Evolutionary conservation across 2,888 invertebrate genomes (phyloP).

Genomic region (Diplolepis rosae): DNA sequence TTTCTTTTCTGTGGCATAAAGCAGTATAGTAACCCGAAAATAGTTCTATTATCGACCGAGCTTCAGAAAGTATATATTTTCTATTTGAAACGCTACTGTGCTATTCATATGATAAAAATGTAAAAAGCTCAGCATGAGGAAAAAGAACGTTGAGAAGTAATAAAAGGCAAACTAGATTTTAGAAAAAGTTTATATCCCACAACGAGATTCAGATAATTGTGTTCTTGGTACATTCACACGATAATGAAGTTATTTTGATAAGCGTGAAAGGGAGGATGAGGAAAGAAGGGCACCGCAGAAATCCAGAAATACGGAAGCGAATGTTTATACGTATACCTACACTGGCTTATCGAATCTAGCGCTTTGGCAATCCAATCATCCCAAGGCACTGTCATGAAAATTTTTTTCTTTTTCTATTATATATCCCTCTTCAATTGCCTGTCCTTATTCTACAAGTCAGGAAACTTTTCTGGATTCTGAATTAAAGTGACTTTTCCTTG

Average conservation of each 20-base stretch:
- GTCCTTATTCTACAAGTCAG: constrained; percentile 55
- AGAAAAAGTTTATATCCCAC: constrained; percentile 57
- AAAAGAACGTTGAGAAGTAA: constrained; percentile 26
- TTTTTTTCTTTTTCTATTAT: constrained; percentile 68
- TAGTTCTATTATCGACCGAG: neutral
- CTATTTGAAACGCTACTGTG: neutral
- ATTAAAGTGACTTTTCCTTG: constrained; percentile 52
- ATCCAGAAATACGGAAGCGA: constrained; percentile 7
- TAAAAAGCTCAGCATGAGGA: neutral
- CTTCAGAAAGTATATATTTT: constrained; percentile 3
- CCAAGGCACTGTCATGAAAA: constrained; percentile 69
- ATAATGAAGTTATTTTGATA: constrained; percentile 67
- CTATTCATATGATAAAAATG: neutral
- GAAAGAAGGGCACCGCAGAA: no score
- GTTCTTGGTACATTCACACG: constrained; percentile 52
- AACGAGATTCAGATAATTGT: constrained; percentile 61
- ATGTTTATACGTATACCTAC: neutral
- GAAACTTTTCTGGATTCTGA: constrained; percentile 67
- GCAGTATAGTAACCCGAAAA: neutral
- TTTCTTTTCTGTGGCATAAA: neutral
- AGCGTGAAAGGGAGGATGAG: constrained; percentile 40
- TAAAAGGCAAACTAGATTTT: constrained; percentile 43
- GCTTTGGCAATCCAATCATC: constrained; percentile 69
- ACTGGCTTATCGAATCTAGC: constrained; percentile 63
- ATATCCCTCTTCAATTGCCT: constrained; percentile 67